Evolutionary conservation across 2,113 vertebrate species (phyloP).

Genomic region (Pachypanchax playfairii): DNA sequence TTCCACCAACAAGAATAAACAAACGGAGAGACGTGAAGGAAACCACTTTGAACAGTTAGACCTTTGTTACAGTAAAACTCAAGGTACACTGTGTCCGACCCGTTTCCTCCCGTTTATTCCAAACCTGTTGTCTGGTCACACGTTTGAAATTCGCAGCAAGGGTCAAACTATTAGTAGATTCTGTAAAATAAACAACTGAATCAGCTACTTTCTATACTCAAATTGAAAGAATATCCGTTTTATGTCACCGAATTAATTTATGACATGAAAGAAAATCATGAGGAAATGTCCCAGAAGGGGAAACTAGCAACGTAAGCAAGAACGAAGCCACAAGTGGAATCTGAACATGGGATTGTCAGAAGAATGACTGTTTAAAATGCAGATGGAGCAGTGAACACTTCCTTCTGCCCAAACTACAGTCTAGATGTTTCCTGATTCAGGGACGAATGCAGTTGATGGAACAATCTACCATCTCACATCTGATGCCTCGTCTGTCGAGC

Average conservation of each 20-base stretch:
- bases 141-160: no score
- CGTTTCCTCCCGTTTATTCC: background rate
- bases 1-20: constrained; percentile 9
- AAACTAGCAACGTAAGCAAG: no score
- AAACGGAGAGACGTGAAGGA: constrained; percentile 16
- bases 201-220: no score
- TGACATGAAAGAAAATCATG: no score
- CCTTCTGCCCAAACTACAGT: constrained; percentile 86
- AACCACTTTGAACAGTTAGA: constrained; percentile 15
- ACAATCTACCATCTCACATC: constrained; percentile 81
- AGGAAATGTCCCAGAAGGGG: no score
- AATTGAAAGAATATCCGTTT: no score
- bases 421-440: constrained; percentile 87
- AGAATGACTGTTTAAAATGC: no score
- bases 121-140: constrained; percentile 79
- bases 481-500: constrained; percentile 77
- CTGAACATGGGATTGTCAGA: no score
- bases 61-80: background rate
- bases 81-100: background rate
- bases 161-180: no score
- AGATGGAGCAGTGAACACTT: constrained; percentile 88
- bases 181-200: no score
- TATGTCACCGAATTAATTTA: no score
- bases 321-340: no score
- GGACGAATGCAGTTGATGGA: constrained; percentile 87